A percentile compares a stretch with the other conserved stretches of the same genome.
phyloP scores from a whole-genome alignment of 2,888 invertebrate genomes.

The Oligia fasciuncula region DNA sequence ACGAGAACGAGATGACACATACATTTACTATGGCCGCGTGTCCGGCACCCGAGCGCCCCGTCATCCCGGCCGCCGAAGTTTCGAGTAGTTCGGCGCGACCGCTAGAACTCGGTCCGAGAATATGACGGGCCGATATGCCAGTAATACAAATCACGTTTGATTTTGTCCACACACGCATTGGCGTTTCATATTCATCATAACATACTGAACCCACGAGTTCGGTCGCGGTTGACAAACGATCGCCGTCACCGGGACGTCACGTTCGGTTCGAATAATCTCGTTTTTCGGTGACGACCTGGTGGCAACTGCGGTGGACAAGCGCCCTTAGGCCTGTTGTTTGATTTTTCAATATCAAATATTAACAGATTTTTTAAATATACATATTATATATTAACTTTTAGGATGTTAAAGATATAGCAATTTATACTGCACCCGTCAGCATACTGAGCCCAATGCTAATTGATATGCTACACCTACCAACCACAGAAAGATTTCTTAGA shows the following conservation, averaged over 20 bases:
- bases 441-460: slow-evolving; percentile 90
- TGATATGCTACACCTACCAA: slow-evolving; percentile 89
- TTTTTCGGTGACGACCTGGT: background rate
- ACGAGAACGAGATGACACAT: background rate
- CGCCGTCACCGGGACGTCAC: background rate
- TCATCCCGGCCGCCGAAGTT: background rate
- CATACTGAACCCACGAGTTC: background rate
- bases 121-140: background rate
- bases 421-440: slow-evolving; percentile 88
- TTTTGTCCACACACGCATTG: too few species aligned
- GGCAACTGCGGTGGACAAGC: background rate
- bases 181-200: too few species aligned
- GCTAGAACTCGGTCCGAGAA: background rate
- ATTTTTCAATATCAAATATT: background rate
- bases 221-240: background rate
- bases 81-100: background rate
- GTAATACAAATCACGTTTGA: background rate
- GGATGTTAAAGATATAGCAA: slow-evolving; percentile 88
- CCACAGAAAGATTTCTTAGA: slow-evolving; percentile 91
- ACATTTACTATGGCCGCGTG: background rate
- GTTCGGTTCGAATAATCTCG: background rate
- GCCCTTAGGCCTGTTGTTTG: background rate
- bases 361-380: background rate
- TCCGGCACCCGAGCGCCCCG: too few species aligned
- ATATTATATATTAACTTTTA: slow-evolving; percentile 56